Base-by-base conservation (phyloP, 2,888 invertebrate species). In the Temnothorax ravouxi region DNA sequence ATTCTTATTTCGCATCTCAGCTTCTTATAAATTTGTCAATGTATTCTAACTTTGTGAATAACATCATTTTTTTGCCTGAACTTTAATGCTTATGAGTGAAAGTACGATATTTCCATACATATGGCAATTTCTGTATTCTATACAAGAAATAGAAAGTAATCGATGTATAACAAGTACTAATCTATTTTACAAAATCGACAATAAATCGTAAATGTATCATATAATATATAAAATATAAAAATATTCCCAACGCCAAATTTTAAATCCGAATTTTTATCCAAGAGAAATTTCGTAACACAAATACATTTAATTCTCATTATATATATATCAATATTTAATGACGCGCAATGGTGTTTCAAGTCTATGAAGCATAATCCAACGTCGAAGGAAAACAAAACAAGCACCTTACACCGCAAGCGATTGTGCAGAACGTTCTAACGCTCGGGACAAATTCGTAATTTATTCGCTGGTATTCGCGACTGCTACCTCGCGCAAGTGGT, bases 361-460 rank as follows among this genome's bases (percentile, higher is more conserved):
- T 3, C 11, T 18, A 21, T n/a, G 15, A 44, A 41, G 44, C 18
- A n/a, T 9, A 25, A 56, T 61, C 18, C 38, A 76, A 50, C 9
- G 21, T 25, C 21, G 21, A 62, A 21, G 6, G 59, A 59, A 15
- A 52, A 64, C 4, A 5, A 52, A 52, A 52, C n/a, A 34, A 34
- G 3, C 29, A 29, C 29, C 29, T 29, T 29, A 29, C 15, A n/a
- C 6, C 25, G 41, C 38, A 9, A 9, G 44, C 0, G 9, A 64
- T 34, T 21, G 34, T 52, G 11, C 29, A 29, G 29, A 50, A 76
- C 34, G 21, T 15, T 61, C 66, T 47, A 44, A 29, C 34, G 18
- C 44, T 15, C 74, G 41, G 6, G 44, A 77, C 44, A 77, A 77
- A 83, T 83, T 61, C 41, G 66, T 61, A 62, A 69, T 83, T 83